Base-by-base conservation (phyloP, 2,888 invertebrate species). In the Plemyria rubiginata region DNA sequence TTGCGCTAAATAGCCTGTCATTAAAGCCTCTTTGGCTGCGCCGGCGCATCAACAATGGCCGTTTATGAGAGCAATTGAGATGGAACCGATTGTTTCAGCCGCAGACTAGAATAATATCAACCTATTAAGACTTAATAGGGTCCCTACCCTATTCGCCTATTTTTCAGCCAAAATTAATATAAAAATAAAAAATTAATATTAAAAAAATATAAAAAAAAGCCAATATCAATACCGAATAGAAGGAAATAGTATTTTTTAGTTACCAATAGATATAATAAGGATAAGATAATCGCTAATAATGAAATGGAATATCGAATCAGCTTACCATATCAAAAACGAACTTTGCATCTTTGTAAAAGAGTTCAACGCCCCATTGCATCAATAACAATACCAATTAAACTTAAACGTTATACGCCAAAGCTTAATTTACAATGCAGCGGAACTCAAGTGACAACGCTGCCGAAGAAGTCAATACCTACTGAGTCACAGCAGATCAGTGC, bases 1-100 rank as follows among this genome's bases (percentile, higher is more conserved):
- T 80, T 76, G 79, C 75, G 81, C 84, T 86, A 87, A 89, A 87
- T 84, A 82, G 79, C 80, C 78, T 77, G 85, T 87, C 86, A 85
- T 87, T 87, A 87, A 72, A 73, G 75, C 78, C 74, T 75, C 76
- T 72, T 76, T 75, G 74, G 78, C 70, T 71, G 74, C 73, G 73
- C 74, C 67, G 62, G 72, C 76, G 76, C 78, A 77, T 76, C 74
- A 71, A 70, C 70, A 84, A 86, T 85, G 77, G 76, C 73, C 66
- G 73, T 71, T 77, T 76, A 82, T 78, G 79, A 82, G 80, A 74
- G 72, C 81, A 74, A 80, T 79, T 79, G 77, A 85, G 83, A 77
- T 80, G 70, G 73, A 72, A 74, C 74, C 76, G 78, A 80, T 81
- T 80, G 68, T 65, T 66, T 62, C 52, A 56, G 67, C 66, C 68